Conservation (phyloP, 2,888 invertebrate species). For the Callosobruchus maculatus region DNA sequence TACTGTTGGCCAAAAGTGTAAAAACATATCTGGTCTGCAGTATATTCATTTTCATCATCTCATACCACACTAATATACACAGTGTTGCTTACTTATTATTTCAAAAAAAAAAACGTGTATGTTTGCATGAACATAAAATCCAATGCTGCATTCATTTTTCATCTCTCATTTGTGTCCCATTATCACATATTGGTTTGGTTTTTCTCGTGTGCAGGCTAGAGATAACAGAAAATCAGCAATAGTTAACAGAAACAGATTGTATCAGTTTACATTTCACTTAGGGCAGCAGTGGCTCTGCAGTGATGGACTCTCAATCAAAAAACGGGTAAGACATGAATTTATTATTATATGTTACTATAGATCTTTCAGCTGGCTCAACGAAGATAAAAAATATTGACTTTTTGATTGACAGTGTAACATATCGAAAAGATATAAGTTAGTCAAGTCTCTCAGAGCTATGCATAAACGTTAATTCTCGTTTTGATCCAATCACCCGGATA, state of each 20-base stretch:
- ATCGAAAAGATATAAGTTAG: too few relatives aligned
- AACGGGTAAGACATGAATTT: constrained; percentile 54
- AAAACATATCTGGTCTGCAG: not conserved
- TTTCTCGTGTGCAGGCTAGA: constrained; percentile 54
- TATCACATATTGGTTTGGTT: constrained; percentile 47
- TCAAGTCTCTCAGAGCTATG: too few relatives aligned
- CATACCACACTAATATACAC: not conserved
- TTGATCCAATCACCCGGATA: too few relatives aligned
- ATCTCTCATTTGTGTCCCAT: constrained; percentile 24
- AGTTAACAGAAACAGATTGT: constrained; percentile 54
- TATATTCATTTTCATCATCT: not conserved
- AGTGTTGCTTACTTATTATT: not conserved
- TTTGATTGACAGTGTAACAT: too few relatives aligned
- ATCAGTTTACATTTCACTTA: constrained; percentile 68
- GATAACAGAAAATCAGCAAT: constrained; percentile 48
- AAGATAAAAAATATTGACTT: too few relatives aligned
- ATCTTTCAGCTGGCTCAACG: too few relatives aligned
- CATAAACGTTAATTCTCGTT: too few relatives aligned
- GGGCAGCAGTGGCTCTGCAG: constrained; percentile 80
- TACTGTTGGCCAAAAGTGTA: not conserved
- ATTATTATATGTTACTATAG: not conserved
- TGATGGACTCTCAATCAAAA: constrained; percentile 56
- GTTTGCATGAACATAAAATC: not conserved
- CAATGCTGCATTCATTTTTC: constrained; percentile 6
- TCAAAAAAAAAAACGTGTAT: not conserved